These are phyloP conservation scores for Penaeus chinensis DNA, from an alignment of 1,140 invertebrate genomes.

Conservation along the genomic window DNA sequence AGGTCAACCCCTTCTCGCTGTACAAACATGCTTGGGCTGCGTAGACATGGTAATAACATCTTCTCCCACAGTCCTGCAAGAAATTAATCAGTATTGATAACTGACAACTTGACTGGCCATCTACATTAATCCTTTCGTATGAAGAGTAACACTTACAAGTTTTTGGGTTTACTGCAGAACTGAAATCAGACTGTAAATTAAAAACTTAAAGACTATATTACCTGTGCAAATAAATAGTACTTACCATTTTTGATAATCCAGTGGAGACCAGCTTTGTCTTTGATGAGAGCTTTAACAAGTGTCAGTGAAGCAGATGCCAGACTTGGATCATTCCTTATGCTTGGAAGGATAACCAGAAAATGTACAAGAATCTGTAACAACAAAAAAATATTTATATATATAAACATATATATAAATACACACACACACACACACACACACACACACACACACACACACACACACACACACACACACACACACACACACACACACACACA, in stretches of 20 bases:
- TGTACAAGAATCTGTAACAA: slow-evolving; percentile 33
- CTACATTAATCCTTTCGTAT: too few species aligned
- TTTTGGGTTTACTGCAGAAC: too few species aligned
- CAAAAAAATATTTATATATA: background rate
- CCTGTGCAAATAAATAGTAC: background rate
- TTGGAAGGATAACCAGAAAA: slow-evolving; percentile 39
- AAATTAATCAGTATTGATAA: background rate
- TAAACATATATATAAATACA: background rate
- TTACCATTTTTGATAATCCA: slow-evolving; percentile 51
- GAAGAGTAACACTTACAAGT: too few species aligned
- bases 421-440: too few species aligned
- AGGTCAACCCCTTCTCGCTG: slow-evolving; percentile 47
- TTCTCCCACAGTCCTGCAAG: slow-evolving; percentile 43
- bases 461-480: too few species aligned
- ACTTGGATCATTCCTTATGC: slow-evolving; percentile 27
- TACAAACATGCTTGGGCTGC: slow-evolving; percentile 50
- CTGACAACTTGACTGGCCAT: too few species aligned
- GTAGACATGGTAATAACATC: slow-evolving; percentile 43
- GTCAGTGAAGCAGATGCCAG: slow-evolving; percentile 40
- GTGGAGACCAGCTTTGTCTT: slow-evolving; percentile 31
- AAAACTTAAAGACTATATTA: background rate
- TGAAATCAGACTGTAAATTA: too few species aligned
- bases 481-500: too few species aligned
- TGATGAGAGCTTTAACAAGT: slow-evolving; percentile 28
- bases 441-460: too few species aligned